Percentiles rank a stretch among this genome's conserved stretches.
phyloP scores from a whole-genome alignment of 2,113 vertebrate genomes.

The Scomber colias region DNA sequence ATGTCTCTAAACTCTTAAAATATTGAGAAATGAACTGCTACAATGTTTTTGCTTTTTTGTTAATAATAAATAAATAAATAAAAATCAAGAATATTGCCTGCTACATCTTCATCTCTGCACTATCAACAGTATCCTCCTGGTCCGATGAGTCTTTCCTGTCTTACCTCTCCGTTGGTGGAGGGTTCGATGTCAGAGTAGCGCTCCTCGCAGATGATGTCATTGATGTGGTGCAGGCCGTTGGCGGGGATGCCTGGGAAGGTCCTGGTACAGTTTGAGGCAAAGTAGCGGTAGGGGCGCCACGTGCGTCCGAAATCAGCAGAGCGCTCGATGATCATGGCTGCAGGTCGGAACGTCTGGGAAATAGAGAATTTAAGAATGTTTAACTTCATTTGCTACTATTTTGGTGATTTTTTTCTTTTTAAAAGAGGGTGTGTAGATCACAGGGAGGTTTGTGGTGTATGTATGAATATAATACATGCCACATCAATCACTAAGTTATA shows the following conservation, averaged over 20 bases:
- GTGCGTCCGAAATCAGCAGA: constrained; percentile 86
- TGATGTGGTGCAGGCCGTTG: constrained; percentile 79
- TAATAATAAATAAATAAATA: too few species aligned
- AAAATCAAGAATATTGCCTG: too few species aligned
- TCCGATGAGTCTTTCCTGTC: not conserved
- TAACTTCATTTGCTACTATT: not conserved
- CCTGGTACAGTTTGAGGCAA: constrained; percentile 89
- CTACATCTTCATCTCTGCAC: too few species aligned
- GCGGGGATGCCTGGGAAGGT: constrained; percentile 83
- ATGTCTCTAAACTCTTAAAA: too few species aligned
- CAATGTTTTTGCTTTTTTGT: too few species aligned
- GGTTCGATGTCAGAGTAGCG: constrained; percentile 91
- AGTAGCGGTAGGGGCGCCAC: constrained; percentile 90
- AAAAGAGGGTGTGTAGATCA: too few species aligned
- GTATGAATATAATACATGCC: not conserved
- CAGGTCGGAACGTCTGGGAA: constrained; percentile 88
- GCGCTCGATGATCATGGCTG: constrained; percentile 90
- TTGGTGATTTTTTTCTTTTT: too few species aligned
- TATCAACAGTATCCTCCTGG: too few species aligned
- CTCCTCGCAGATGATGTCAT: constrained; percentile 90
- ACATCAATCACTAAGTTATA: not conserved
- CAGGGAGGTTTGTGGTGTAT: too few species aligned
- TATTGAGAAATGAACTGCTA: too few species aligned
- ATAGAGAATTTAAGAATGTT: not conserved
- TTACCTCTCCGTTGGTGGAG: constrained; percentile 89